These are phyloP conservation scores for Prorops nasuta DNA, from an alignment of 1,140 invertebrate species.

Conservation along the genomic window DNA sequence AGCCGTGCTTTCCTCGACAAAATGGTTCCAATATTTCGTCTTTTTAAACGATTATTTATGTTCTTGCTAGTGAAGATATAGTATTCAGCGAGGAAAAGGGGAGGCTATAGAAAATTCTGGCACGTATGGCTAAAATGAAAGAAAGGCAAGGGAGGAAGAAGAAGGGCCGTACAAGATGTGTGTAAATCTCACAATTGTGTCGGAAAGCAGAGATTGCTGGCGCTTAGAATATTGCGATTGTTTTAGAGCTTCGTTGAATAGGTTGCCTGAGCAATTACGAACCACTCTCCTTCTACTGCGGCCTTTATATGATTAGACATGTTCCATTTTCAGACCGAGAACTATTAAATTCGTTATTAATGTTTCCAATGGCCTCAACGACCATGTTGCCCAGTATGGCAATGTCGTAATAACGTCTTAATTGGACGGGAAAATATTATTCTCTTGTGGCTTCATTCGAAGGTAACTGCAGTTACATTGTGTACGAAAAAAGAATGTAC, in stretches of 20 bases:
- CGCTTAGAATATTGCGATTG: slow-evolving; percentile 49
- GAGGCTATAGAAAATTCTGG: too few species aligned
- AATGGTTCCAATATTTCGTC: too few species aligned
- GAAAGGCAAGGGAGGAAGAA: neutral
- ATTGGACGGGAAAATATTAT: slow-evolving; percentile 38
- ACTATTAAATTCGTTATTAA: slow-evolving; percentile 52
- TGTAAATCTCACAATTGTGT: slow-evolving; percentile 41
- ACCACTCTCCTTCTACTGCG: too few species aligned
- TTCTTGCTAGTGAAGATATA: too few species aligned
- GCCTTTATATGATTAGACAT: too few species aligned
- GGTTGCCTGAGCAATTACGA: too few species aligned
- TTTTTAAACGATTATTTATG: too few species aligned
- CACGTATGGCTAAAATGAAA: too few species aligned
- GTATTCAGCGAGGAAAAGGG: too few species aligned
- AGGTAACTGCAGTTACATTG: too few species aligned
- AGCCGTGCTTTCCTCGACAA: too few species aligned
- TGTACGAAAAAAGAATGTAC: too few species aligned
- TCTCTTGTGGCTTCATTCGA: slow-evolving; percentile 23
- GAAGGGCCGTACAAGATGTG: slow-evolving; percentile 37
- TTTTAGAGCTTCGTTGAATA: slow-evolving; percentile 43
- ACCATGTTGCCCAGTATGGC: neutral
- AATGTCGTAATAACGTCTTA: slow-evolving; percentile 34
- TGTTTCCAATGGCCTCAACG: slow-evolving; percentile 23
- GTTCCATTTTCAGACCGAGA: slow-evolving; percentile 26
- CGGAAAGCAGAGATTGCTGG: slow-evolving; percentile 34